Conservation (phyloP, 1,140 invertebrate genomes). For the Trichonephila clavata region DNA sequence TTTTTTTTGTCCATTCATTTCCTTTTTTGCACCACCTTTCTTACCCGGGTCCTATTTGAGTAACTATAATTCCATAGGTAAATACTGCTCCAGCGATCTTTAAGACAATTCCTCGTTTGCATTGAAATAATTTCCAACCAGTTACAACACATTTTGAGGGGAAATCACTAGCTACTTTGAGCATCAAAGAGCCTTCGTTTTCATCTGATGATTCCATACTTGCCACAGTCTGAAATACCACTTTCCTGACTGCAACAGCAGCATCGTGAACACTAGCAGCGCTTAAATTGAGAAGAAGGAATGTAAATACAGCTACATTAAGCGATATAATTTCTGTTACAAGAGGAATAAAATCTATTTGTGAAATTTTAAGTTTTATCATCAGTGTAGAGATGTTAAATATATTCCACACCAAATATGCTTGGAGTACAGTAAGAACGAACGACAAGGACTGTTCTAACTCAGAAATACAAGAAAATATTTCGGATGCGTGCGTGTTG, state of each 20-base stretch:
- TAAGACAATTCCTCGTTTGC: neutral
- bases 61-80: neutral
- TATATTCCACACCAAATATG: conserved; percentile 22
- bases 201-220: too few species aligned
- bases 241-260: neutral
- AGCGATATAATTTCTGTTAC: neutral
- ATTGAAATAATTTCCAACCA: conserved; percentile 5
- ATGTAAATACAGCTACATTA: neutral
- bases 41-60: neutral
- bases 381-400: neutral
- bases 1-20: too few species aligned
- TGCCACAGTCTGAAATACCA: neutral
- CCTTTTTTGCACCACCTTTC: too few species aligned
- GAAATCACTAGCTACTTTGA: neutral
- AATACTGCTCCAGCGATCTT: neutral
- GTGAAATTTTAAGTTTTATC: neutral
- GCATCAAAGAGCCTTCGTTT: neutral
- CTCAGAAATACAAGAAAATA: neutral
- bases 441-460: neutral
- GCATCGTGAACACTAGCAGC: neutral
- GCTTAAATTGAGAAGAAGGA: neutral
- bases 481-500: neutral
- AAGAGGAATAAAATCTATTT: neutral
- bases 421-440: neutral
- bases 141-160: neutral